These are phyloP conservation scores for Ischnus inquisitorius DNA, from an alignment of 2,888 invertebrate genomes.

Conservation along the genomic window DNA sequence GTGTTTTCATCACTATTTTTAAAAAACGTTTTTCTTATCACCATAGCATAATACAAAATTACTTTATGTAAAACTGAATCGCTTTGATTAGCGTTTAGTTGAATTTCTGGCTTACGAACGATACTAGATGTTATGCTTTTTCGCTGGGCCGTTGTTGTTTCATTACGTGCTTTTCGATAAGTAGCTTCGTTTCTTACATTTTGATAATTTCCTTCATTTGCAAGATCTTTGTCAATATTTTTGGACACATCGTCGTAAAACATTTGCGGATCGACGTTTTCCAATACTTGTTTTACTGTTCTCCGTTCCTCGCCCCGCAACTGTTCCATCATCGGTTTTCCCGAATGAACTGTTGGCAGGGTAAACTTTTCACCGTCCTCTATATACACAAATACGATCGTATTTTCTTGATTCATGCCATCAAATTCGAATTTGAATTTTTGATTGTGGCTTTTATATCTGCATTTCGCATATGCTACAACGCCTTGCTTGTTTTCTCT, in stretches of 20 bases:
- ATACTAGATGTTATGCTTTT: background rate
- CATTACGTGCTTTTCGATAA: constrained; percentile 9
- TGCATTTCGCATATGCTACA: constrained; percentile 7
- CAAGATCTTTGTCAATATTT: constrained; percentile 7
- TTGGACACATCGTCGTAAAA: background rate
- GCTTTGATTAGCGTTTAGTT: constrained; percentile 2
- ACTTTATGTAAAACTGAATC: constrained; percentile 4
- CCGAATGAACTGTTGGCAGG: constrained; percentile 2
- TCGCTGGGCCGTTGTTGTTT: background rate
- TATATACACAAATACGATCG: constrained; percentile 8
- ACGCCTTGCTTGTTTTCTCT: constrained; percentile 13
- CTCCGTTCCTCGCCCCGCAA: constrained; percentile 9
- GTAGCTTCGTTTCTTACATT: background rate
- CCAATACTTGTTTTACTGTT: background rate
- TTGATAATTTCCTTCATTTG: constrained; percentile 12
- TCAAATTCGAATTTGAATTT: constrained; percentile 34
- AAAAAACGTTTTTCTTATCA: too few relatives aligned
- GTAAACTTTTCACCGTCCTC: too few relatives aligned
- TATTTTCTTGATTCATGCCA: background rate
- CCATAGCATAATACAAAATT: constrained; percentile 12
- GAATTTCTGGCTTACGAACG: constrained; percentile 22
- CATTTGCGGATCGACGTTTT: background rate
- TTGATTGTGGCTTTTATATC: constrained; percentile 15
- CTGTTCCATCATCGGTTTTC: constrained; percentile 7
- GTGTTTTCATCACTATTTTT: too few relatives aligned